phyloP scores from a whole-genome alignment of 2,113 vertebrate species.

The Gallinago jamesoni region DNA sequence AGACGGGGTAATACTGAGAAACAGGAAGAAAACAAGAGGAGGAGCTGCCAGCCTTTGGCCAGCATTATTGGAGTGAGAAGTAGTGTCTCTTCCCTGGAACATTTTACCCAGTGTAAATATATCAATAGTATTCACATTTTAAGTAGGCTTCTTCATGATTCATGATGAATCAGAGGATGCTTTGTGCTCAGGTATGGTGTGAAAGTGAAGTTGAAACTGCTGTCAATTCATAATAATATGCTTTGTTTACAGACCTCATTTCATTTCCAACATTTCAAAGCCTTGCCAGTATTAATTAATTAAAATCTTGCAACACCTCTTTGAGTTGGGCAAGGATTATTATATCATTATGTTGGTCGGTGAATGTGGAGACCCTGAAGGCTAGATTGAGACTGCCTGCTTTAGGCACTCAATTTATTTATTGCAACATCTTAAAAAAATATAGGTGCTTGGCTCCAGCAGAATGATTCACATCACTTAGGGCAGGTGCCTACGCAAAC shows the following conservation, averaged over 20 bases:
- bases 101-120: not conserved
- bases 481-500: not conserved
- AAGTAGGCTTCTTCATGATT: not conserved
- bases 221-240: not conserved
- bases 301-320: not conserved
- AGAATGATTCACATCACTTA: slow-evolving; percentile 21
- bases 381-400: not conserved
- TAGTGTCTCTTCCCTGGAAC: not conserved
- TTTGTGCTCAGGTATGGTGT: not conserved
- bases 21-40: not conserved
- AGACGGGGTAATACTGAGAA: not conserved
- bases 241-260: not conserved
- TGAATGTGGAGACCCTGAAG: not conserved
- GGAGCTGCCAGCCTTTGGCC: not conserved
- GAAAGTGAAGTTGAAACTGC: slow-evolving; percentile 28
- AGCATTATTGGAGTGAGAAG: not conserved
- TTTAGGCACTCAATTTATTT: slow-evolving; percentile 3
- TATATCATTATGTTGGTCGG: not conserved
- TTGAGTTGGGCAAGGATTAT: not conserved
- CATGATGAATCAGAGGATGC: not conserved
- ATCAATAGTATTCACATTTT: not conserved
- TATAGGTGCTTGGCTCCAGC: not conserved
- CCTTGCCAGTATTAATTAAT: slow-evolving; percentile 9
- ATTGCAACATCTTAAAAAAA: slow-evolving; percentile 12
- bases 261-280: not conserved